phyloP scores from a whole-genome alignment of 2,113 vertebrate genomes.

The Strix aluco region DNA sequence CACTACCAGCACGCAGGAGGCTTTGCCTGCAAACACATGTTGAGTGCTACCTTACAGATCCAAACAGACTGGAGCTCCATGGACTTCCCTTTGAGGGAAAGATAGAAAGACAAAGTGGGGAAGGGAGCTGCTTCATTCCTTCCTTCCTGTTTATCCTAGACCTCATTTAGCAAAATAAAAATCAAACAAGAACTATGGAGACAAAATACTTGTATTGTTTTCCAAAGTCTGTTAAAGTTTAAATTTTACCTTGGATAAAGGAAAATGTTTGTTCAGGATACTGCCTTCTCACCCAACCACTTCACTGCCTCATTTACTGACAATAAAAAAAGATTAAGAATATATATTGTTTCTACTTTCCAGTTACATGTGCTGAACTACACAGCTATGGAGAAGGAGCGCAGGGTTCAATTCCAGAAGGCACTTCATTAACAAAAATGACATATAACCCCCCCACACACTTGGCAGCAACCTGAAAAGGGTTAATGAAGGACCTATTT shows the following conservation, averaged over 20 bases:
- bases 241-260: background rate
- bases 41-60: background rate
- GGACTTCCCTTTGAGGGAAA: background rate
- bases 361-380: background rate
- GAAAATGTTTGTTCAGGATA: background rate
- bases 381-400: background rate
- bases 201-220: background rate
- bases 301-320: slow-evolving; percentile 1
- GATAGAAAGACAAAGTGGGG: background rate
- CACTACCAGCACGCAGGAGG: accelerated
- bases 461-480: slow-evolving; percentile 59
- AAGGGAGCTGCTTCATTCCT: background rate
- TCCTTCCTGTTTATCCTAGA: background rate
- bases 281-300: background rate
- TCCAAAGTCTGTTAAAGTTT: background rate
- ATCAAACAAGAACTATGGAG: background rate
- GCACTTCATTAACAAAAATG: slow-evolving; percentile 48
- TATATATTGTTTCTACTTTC: slow-evolving; percentile 12
- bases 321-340: background rate
- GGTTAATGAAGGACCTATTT: slow-evolving; percentile 66
- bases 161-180: background rate
- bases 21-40: background rate
- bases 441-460: slow-evolving; percentile 4
- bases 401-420: slow-evolving; percentile 35
- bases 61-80: background rate